A percentile compares a stretch with the other conserved stretches of the same genome.
Conservation (phyloP, 1,140 invertebrate species). For the Zaprionus ghesquierei region DNA sequence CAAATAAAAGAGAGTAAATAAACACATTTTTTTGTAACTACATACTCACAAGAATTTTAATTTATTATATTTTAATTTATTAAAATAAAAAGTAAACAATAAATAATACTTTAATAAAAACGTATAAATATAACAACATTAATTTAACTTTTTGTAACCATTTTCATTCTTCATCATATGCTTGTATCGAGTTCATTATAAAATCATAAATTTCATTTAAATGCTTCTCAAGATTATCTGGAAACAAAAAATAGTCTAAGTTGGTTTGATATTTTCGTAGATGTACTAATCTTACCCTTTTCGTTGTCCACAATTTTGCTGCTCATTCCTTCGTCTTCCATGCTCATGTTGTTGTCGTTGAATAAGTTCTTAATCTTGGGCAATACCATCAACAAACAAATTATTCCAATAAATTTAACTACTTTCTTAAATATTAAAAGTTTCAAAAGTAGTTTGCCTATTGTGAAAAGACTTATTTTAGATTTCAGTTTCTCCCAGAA, state of each 20-base stretch:
- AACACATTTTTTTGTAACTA: too few species aligned
- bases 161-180: conserved; percentile 41
- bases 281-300: conserved; percentile 45
- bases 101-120: conserved; percentile 38
- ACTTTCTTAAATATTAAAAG: conserved; percentile 90
- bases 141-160: not conserved
- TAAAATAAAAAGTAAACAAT: conserved; percentile 5
- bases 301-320: conserved; percentile 63
- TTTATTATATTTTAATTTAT: too few species aligned
- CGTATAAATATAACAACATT: not conserved
- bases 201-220: conserved; percentile 68
- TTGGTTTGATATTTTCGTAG: not conserved
- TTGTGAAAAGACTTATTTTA: conserved; percentile 88
- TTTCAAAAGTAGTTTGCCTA: conserved; percentile 89
- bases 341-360: conserved; percentile 49
- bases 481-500: conserved; percentile 85
- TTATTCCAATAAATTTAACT: conserved; percentile 89
- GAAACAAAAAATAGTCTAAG: conserved; percentile 26
- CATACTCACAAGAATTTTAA: too few species aligned
- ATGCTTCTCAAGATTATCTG: conserved; percentile 60
- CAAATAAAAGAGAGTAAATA: not conserved
- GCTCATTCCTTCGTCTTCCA: conserved; percentile 57
- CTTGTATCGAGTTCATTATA: conserved; percentile 53
- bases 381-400: conserved; percentile 89
- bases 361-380: conserved; percentile 86